Base-by-base conservation (phyloP, 2,888 invertebrate genomes). In the Sarcophaga variegata region DNA sequence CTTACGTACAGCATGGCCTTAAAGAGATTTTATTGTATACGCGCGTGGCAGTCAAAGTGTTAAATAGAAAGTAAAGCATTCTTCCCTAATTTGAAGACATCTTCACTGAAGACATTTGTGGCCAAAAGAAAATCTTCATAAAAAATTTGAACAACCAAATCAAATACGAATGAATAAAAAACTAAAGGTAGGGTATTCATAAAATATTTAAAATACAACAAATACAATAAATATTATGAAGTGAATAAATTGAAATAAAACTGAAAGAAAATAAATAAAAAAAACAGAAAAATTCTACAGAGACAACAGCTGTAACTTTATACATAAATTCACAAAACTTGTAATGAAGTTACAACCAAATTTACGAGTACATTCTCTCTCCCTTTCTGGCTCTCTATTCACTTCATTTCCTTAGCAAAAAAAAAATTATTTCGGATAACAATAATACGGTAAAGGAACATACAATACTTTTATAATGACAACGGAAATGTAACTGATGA, bases 401-500 rank as follows among this genome's bases (percentile, higher is more conserved):
- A 54, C n/a, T 64, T 20, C 12, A 49, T 10, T 10, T 37, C 62
- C 62, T n/a, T n/a, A n/a, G 49, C 17, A n/a, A 14, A 17, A 14
- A 17, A 14, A 45, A 12, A 20, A 75, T 47, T 67, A 67, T 76
- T 71, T 64, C 45, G 45, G 25, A 10, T 63, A 37, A 54, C 63
- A 67, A 37, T 77, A 67, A 77, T 69, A 69, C 37, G 12, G 54
- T 54, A 54, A 54, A 54, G 10, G 5, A 62, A 77, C 22, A 54
- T 37, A 69, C 74, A 81, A 77, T 69, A 81, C 78, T 60, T 59
- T 78, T 69, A 88, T 91, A 91, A 89, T 89, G 87, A 90, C 89
- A 90, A 88, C 88, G 89, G 90, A 90, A 90, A 89, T 90, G 90
- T 90, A 90, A 89, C 81, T 88, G 89, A 90, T 89, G 90, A 88